Evolutionary conservation across 2,113 vertebrate genomes (phyloP), one percentile per base, ranked within the genome.

Genomic region (Chunga burmeisteri): DNA sequence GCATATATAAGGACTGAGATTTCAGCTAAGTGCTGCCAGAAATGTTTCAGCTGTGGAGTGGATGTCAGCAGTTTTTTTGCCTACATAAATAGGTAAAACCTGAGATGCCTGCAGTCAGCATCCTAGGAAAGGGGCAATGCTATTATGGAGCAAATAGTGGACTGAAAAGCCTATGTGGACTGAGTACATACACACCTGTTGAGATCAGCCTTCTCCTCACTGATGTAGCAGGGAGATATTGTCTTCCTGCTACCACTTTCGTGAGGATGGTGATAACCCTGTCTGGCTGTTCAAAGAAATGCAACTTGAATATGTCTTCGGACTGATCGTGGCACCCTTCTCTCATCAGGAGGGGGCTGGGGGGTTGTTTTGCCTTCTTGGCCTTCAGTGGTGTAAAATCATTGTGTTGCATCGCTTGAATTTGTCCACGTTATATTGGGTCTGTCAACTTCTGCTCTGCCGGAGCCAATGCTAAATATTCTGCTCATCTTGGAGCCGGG

Each of bases 401-500:
- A 3, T 4, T 14, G 22, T 34, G 18, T 62, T 32, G 13, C 4
- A 0, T 40, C 55, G 18, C 42, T 84, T 71, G 34, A 40, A n/a
- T 79, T 14, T 42, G 9, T 19, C 32, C 29, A 34, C 0, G 1
- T 55, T 26, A 2, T 8, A 13, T 25, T 63, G 21, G 16, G 5
- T 73, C 52, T 75, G 20, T 34, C 59, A 66, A 1, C 15, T 87
- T 53, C 53, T 70, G 44, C 63, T 78, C 68, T 87, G 50, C 21
- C 29, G 75, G 34, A 80, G 25, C 25, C 3, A 2, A 2, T 63
- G 68, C 17, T 66, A 55, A 13, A 32, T 84, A 2, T 42, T 62
- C 52, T 87, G 50, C 52, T 53, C 7, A 5, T 38, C 73, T n/a
- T 59, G 65, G 32, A 73, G 59, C 13, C 77, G 66, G 38, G 13